Conservation (phyloP, 2,113 vertebrate genomes). For the Nyctibius bracteatus region DNA sequence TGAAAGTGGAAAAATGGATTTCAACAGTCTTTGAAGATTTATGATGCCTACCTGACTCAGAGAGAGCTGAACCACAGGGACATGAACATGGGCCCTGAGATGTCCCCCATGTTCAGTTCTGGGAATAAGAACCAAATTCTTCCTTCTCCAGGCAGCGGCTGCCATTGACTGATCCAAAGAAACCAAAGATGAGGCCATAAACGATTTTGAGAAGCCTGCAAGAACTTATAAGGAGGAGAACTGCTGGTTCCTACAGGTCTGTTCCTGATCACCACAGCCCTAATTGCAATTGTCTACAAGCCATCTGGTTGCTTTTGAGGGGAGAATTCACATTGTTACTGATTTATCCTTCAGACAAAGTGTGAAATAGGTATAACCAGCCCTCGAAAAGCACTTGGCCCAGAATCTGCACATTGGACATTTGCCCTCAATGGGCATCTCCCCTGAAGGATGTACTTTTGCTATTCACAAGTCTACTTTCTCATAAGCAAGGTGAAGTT, state of each 20-base stretch:
- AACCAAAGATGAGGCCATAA: background rate
- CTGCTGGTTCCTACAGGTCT: background rate
- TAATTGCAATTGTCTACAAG: background rate
- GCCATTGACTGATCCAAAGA: background rate
- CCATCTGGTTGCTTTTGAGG: background rate
- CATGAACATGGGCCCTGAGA: fast-evolving
- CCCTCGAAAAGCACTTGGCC: background rate
- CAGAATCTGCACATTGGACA: background rate
- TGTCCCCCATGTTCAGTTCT: background rate
- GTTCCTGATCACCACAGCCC: background rate
- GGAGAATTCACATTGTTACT: background rate
- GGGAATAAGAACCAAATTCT: background rate
- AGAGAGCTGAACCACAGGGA: background rate
- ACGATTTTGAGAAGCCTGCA: background rate
- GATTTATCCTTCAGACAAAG: background rate
- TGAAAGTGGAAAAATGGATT: background rate
- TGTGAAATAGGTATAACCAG: background rate
- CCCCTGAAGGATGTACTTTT: background rate
- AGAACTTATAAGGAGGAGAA: background rate
- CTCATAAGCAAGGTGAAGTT: background rate
- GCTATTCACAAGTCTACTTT: background rate
- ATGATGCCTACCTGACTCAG: background rate
- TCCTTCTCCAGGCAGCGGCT: background rate
- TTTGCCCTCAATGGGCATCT: background rate
- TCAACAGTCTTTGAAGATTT: background rate